Evolutionary conservation across 1,140 invertebrate species (phyloP), one percentile per base, ranked within the genome.

Genomic region (Drosophila hydei): DNA sequence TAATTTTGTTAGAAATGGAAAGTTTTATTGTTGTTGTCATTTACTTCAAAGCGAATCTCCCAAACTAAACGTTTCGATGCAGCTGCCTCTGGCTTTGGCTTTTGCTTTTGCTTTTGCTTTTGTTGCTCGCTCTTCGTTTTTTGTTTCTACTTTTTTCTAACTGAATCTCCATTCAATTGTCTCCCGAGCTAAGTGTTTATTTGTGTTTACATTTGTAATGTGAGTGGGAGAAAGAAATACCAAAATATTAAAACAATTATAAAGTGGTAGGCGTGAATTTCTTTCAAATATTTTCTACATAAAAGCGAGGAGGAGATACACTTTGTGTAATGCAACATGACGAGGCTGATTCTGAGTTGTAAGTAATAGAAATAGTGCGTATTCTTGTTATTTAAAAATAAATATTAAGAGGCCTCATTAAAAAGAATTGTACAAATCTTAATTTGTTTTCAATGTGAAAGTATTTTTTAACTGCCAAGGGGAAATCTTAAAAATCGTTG

Each of bases 1-100:
- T 78, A 84, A 83, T 85, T 80, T 85, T 85, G 73, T 81, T 85
- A 68, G 77, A 88, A 85, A 85, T 87, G 81, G 81, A 85, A 85
- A 85, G 81, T 85, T 85, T 84, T 81, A 81, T 85, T 87, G 81
- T 85, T 70, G 33, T 71, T 68, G 62, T 75, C 18, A 58, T 60
- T 79, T 63, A 69, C 64, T 77, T 64, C 69, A 75, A 87, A 80
- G 70, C 70, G 75, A 85, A 87, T 77, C 65, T 77, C 81, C 78
- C 67, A 63, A 60, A 80, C 80, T 81, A 87, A 85, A 81, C 54
- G 81, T 33, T 87, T 70, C 43, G 72, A 79, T 79, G 72, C 80
- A 84, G 71, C 73, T 60, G 77, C 63, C 56, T 50, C 64, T 69
- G 55, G 23, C 47, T 61, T 50, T 36, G 19, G 14, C 45, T 38